Base-by-base conservation (phyloP, 2,113 vertebrate genomes). In the Pristiophorus japonicus region DNA sequence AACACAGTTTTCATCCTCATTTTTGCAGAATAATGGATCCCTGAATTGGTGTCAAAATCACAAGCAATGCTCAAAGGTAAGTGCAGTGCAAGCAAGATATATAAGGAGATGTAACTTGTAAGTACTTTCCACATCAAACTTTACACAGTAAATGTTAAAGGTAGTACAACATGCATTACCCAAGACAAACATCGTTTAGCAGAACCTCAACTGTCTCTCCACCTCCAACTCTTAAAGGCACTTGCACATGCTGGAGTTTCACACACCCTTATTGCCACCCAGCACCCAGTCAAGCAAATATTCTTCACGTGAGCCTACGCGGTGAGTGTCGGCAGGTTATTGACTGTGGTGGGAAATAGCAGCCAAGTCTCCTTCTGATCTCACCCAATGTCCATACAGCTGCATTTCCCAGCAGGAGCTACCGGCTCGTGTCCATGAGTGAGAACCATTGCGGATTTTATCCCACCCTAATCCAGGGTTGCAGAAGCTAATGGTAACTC, bases 31-130 rank as follows among this genome's bases (percentile, higher is more conserved):
- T 97, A 99, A 99, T 95, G 98, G 99, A 47, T 99, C 99, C 78
- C 97, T 99, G 98, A 97, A 98, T 95, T 99, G 99, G 99, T 99
- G 99, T 97, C 98, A 99, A 98, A 99, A 98, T 97, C 98, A 99
- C 97, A 99, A 99, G 97, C 99, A 99, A 59, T 99, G 99, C 97
- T 99, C 98, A 95, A 99, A 99, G 99, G 99, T 99, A 98, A 96
- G 93, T 94, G 42, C 24, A 30, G 45, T 12, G 1, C 30, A 94
- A 70, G 22, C 65, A 47, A 47, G 10, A 42, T 0, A 20, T n/a
- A 94, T 47, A 45, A 87, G 20, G 59, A 38, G 8, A 12, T 94
- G 51, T 90, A 34, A 16, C 7, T 11, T 67, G 65, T 73, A 51
- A 94, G 42, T 51, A 67, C 42, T 70, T 30, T 2, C 42, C 38